Percentiles rank a stretch among this genome's conserved stretches.
Conservation (phyloP, 2,888 invertebrate genomes). For the Venusia cambrica region DNA sequence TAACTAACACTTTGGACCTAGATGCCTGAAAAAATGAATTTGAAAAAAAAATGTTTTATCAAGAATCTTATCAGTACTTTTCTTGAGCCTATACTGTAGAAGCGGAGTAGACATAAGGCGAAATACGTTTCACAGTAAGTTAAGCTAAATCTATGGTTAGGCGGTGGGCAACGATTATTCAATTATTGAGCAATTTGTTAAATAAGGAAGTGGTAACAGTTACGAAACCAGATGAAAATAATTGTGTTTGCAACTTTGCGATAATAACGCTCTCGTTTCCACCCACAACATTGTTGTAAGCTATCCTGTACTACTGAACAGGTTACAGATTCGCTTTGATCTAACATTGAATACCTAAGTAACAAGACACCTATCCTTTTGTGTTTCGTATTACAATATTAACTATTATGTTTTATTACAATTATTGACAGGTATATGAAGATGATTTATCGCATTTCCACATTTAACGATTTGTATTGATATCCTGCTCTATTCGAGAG, state of each 20-base stretch:
- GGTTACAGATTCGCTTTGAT: constrained; percentile 21
- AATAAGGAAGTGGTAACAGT: constrained; percentile 1
- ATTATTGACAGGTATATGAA: constrained; percentile 37
- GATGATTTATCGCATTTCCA: constrained; percentile 44
- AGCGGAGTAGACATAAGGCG: too few species aligned
- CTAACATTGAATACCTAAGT: constrained; percentile 15
- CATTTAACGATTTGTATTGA: constrained; percentile 52
- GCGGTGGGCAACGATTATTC: too few species aligned
- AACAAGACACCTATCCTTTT: too few species aligned
- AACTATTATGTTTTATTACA: constrained; percentile 39
- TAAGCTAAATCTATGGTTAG: too few species aligned
- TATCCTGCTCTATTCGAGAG: constrained; percentile 44
- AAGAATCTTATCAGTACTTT: too few species aligned
- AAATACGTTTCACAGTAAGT: too few species aligned
- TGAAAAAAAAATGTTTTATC: too few species aligned
- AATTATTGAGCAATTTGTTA: too few species aligned
- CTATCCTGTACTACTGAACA: constrained; percentile 15
- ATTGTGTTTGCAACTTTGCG: too few species aligned
- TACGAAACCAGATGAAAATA: constrained; percentile 14
- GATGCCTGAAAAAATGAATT: too few species aligned
- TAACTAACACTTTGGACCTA: too few species aligned
- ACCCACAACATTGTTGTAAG: constrained; percentile 7
- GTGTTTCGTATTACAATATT: constrained; percentile 33
- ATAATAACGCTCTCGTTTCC: constrained; percentile 14
- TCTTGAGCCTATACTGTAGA: too few species aligned